Base-by-base conservation (phyloP, 64 coral and sea anemone genomes). In the Hydrozoanthus tunicans region DNA sequence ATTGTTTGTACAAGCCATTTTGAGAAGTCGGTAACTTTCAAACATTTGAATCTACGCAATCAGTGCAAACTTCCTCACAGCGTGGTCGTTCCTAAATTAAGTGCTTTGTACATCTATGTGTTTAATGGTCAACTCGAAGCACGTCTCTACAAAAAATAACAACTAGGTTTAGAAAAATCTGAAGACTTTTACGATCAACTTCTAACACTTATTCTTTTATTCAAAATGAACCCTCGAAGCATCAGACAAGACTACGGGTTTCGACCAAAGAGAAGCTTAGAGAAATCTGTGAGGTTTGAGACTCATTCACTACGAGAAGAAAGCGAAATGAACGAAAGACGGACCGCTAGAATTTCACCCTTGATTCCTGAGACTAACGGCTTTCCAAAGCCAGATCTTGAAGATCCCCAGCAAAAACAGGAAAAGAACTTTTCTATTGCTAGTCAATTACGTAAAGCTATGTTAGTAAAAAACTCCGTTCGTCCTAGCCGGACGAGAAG, bases 401-500 rank as follows among this genome's bases (percentile, higher is more conserved):
- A 27, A 74, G 69, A 88, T 25, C 57, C 56, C 1, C 55, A 88
- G 14, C 92, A 92, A 84, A 92, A 77, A 20, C 9, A 82, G 5
- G 92, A 77, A 66, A 94, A 68, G 20, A 92, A 56, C 89, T 26
- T 77, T 56, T 67, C 64, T 14, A 62, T 95, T 24, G 69, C 73
- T 9, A 92, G 82, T 12, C 84, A 93, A 59, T 77, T 99, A 60
- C 92, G 94, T 5, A 93, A 84, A 3, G 94, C 90, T 11, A 55
- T 99, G 9, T 53, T 64, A 0, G 71, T 94, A 9, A 94, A 93
- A 72, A 99, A 99, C 57, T 9, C 92, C 8, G 92, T 96, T 1
- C 89, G 91, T 53, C 94, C 97, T 3, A 79, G 75, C 6, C 79
- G 94, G 1, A 23, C 81, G 6, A 85, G 93, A 76, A 67, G 84